A percentile compares a stretch with the other conserved stretches of the same genome.
phyloP scores from a whole-genome alignment of 2,797 vertebrate genomes.

The Pygocentrus nattereri region DNA sequence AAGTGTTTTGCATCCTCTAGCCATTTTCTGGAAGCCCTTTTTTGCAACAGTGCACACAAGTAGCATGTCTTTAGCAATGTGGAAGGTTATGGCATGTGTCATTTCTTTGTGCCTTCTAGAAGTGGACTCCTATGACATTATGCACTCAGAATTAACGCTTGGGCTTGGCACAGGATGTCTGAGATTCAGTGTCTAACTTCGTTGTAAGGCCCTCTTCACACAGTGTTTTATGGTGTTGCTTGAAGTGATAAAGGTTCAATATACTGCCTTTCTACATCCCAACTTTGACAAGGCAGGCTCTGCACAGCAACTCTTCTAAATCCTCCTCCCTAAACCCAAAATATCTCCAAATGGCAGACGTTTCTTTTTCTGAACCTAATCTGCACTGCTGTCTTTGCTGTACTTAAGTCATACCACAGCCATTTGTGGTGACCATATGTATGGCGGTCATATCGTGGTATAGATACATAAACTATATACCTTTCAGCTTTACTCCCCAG shows the following conservation, averaged over 20 bases:
- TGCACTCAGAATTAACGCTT: not conserved
- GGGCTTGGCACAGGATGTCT: not conserved
- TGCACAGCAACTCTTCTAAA: not conserved
- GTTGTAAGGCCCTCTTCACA: not conserved
- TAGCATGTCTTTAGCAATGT: constrained; percentile 1
- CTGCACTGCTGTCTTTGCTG: not conserved
- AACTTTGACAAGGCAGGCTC: not conserved
- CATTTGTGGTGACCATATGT: too few relatives aligned
- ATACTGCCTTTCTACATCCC: not conserved
- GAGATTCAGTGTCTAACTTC: not conserved
- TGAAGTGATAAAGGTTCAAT: not conserved
- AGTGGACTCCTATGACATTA: not conserved
- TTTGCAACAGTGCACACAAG: not conserved
- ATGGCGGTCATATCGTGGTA: too few relatives aligned
- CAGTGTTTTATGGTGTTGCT: not conserved
- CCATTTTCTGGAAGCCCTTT: not conserved
- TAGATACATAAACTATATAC: too few relatives aligned
- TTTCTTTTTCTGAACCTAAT: not conserved
- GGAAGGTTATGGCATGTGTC: not conserved
- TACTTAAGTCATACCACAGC: too few relatives aligned
- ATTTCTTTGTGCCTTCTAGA: not conserved
- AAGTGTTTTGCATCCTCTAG: too few relatives aligned
- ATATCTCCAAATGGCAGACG: not conserved
- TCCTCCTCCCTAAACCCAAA: not conserved
- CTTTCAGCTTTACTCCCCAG: too few relatives aligned